These are phyloP conservation scores for Hylomyscus alleni DNA, from an alignment of 2,797 vertebrate species.

Conservation along the genomic window DNA sequence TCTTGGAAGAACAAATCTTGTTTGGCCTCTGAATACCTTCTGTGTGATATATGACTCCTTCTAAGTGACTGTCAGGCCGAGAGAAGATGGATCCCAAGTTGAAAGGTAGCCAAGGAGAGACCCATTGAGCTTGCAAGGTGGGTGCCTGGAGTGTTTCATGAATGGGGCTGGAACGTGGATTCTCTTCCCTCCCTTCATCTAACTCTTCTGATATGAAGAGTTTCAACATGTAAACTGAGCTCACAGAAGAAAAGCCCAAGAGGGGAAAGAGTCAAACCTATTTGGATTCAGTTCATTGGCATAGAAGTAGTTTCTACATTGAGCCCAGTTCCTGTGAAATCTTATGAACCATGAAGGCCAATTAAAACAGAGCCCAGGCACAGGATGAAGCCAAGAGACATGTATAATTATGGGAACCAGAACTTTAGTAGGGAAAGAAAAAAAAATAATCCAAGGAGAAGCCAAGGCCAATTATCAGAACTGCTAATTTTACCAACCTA, in stretches of 20 bases:
- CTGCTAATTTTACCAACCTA: slow-evolving; percentile 89
- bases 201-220: slow-evolving; percentile 37
- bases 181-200: background rate
- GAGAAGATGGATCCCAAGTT: background rate
- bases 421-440: slow-evolving; percentile 86
- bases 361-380: slow-evolving; percentile 86
- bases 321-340: slow-evolving; percentile 85
- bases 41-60: background rate
- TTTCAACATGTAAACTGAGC: background rate
- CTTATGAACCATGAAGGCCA: slow-evolving; percentile 86
- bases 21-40: slow-evolving; percentile 10
- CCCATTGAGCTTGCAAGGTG: background rate
- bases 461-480: slow-evolving; percentile 91
- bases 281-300: slow-evolving; percentile 63
- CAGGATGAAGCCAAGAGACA: slow-evolving; percentile 86
- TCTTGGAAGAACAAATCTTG: slow-evolving; percentile 46
- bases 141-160: background rate
- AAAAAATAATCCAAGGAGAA: slow-evolving; percentile 87
- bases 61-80: background rate
- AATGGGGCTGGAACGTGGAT: background rate
- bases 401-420: slow-evolving; percentile 88
- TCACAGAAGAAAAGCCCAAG: background rate
- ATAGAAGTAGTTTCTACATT: slow-evolving; percentile 78
- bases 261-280: slow-evolving; percentile 54
- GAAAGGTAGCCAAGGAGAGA: background rate